These are phyloP conservation scores for Procambarus virginalis DNA, from an alignment of 1,140 invertebrate genomes.

Conservation along the genomic window DNA sequence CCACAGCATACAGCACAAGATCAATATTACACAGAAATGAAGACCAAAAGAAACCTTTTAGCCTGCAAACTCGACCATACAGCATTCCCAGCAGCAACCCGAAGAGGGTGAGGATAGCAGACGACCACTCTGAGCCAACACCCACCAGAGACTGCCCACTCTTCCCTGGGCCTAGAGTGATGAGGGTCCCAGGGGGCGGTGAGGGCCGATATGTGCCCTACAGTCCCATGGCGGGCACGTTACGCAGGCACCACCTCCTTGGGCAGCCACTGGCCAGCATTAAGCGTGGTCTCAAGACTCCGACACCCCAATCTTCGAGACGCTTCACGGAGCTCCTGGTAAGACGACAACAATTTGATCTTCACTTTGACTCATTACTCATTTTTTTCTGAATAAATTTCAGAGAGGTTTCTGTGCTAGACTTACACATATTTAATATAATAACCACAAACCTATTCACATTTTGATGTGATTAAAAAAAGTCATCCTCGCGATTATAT, in stretches of 20 bases:
- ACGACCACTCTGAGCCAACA: background rate
- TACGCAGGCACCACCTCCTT: conserved; percentile 17
- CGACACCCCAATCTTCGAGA: background rate
- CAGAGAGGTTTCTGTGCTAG: background rate
- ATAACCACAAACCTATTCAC: too few species aligned
- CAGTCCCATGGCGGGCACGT: background rate
- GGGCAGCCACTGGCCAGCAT: conserved; percentile 4
- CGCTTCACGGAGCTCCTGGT: background rate
- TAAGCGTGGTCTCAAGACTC: background rate
- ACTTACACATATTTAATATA: too few species aligned
- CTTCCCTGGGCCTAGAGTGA: background rate
- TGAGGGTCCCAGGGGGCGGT: background rate
- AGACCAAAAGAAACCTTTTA: background rate
- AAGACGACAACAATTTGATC: background rate
- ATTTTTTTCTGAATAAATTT: background rate
- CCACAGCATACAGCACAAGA: background rate
- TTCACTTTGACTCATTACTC: background rate
- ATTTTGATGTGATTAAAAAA: too few species aligned
- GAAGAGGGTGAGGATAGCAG: background rate
- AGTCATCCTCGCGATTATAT: too few species aligned
- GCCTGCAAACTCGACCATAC: background rate
- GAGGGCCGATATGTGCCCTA: background rate
- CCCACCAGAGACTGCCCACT: background rate
- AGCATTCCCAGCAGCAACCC: background rate
- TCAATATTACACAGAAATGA: background rate